Evolutionary conservation across 1,140 invertebrate species (phyloP), one percentile per base, ranked within the genome.

Genomic region (Phocides pigmalion): DNA sequence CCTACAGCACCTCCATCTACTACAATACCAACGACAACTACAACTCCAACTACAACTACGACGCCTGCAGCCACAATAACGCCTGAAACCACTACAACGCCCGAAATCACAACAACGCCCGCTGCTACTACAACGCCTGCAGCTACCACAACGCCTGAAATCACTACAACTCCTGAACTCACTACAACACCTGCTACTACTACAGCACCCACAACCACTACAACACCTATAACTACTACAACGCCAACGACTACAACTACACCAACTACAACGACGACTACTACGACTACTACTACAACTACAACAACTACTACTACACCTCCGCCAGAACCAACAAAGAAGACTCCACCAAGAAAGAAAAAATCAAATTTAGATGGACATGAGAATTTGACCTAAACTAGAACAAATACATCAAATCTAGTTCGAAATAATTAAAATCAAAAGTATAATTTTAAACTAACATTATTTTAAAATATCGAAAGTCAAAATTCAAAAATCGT

Each of bases 371-470:
- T 54, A 20, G 76, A 79, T 51, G 65, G 53, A 16, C 76, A 79
- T 58, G 76, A 75, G 53, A 79, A 79, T 67, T 65, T 67, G 20
- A 70, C 63, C 9, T 54, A 62, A 62, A 28, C 9, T n/a, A n/a
- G n/a, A n/a, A n/a, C n/a, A n/a, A n/a, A n/a, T n/a, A n/a, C n/a
- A n/a, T n/a, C n/a, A n/a, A 28, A 22, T 22, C 20, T 22, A 22
- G 20, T 5, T 22, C n/a, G n/a, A n/a, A n/a, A n/a, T n/a, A n/a
- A n/a, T n/a, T n/a, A n/a, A n/a, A n/a, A n/a, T n/a, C n/a, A n/a
- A n/a, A n/a, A n/a, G n/a, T n/a, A n/a, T n/a, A n/a, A n/a, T n/a
- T n/a, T n/a, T n/a, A n/a, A n/a, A n/a, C n/a, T n/a, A n/a, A n/a
- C n/a, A n/a, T n/a, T n/a, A n/a, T n/a, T n/a, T n/a, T n/a, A n/a